Evolutionary conservation across 2,797 vertebrate genomes (phyloP).

Genomic region (Poecilia picta): DNA sequence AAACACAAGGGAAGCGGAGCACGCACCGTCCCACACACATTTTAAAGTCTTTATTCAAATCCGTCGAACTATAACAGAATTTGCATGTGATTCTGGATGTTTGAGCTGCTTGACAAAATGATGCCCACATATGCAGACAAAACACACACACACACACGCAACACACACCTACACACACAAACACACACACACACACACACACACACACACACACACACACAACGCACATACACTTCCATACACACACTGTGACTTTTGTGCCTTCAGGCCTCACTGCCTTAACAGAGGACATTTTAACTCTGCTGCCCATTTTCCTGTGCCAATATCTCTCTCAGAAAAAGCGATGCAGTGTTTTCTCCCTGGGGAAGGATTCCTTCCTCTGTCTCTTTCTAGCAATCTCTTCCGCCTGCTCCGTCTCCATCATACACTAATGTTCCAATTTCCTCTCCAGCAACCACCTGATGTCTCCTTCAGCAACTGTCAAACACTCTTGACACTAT

Average conservation of each 20-base stretch:
- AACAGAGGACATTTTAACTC: constrained; percentile 48
- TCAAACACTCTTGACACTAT: background rate
- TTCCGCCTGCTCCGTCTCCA: constrained; percentile 20
- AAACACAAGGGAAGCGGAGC: constrained; percentile 22
- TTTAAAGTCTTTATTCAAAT: constrained; percentile 43
- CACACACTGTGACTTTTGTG: constrained; percentile 15
- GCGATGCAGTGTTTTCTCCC: constrained; percentile 48
- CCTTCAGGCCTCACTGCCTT: constrained; percentile 34
- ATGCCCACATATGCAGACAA: background rate
- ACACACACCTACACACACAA: constrained; percentile 1
- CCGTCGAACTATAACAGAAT: constrained; percentile 32
- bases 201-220: too few species aligned
- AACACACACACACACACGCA: background rate
- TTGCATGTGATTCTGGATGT: constrained; percentile 38
- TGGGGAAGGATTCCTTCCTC: constrained; percentile 23
- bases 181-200: background rate
- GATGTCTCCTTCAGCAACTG: constrained; percentile 27
- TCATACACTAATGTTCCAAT: constrained; percentile 48
- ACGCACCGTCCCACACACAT: constrained; percentile 42
- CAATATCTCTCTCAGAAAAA: constrained; percentile 28
- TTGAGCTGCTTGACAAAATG: constrained; percentile 19
- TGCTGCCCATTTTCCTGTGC: constrained; percentile 32
- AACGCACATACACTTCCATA: constrained; percentile 10
- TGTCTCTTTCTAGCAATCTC: constrained; percentile 33
- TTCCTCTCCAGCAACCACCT: constrained; percentile 41